Base-by-base conservation (phyloP, 2,113 vertebrate species). In the Pelecanus crispus region DNA sequence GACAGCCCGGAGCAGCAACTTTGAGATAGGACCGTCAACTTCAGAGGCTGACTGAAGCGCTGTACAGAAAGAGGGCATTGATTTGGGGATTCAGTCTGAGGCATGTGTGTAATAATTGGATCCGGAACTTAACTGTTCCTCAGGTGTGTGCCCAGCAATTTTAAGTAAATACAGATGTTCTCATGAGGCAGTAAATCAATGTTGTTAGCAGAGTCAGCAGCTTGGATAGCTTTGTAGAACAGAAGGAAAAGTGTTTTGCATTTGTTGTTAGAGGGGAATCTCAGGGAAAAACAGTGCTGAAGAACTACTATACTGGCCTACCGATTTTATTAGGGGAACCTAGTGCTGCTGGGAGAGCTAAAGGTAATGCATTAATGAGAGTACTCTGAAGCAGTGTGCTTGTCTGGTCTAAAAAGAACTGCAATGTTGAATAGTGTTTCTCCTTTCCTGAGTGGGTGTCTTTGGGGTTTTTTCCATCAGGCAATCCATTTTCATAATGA, bases 331-430 rank as follows among this genome's bases (percentile, higher is more conserved):
- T 21, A 29, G 20, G 36, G n/a, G n/a, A 88, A 24, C n/a, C 34
- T 58, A 22, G 11, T 38, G 62, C 68, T 58, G 36, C 42, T 62
- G 62, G 74, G 20, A 56, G 50, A 38, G 25, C 28, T 44, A 38
- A 52, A 52, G 86, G 18, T 38, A n/a, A 38, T 1, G 0, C 3
- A 1, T 42, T 44, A 26, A 13, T 29, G n/a, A n/a, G 47, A 15
- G 10, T 68, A 22, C 42, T 89, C n/a, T 74, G 55, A 47, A 55
- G 42, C 47, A 50, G 24, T 2, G 19, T 56, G 24, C 20, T 44
- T 56, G 36, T 21, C 14, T 68, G 36, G 9, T 85, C 74, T 55
- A 38, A 24, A 50, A n/a, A 44, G 53, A 50, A 13, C 17, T 77
- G 38, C 13, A 36, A 3, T 49, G 32, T 34, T 47, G 22, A n/a